Evolutionary conservation across 2,888 invertebrate genomes (phyloP).

Genomic region (Carabus problematicus): DNA sequence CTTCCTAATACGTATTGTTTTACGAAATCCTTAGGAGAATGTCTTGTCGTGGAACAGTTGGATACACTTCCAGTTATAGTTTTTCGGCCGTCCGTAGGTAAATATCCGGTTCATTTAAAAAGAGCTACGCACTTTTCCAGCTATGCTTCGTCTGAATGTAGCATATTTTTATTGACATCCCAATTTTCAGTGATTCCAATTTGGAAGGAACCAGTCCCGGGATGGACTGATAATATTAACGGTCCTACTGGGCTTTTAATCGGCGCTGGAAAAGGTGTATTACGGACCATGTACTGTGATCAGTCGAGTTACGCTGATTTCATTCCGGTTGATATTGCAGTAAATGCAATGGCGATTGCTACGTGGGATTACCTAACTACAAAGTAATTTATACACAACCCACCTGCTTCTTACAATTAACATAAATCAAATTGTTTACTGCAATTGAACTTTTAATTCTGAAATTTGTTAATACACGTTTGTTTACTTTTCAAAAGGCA

Average conservation of each 20-base stretch:
- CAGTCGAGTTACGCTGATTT: conserved; percentile 80
- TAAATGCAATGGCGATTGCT: conserved; percentile 74
- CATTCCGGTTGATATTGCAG: conserved; percentile 81
- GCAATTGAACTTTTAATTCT: conserved; percentile 18
- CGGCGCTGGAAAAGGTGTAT: conserved; percentile 86
- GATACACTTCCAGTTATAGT: conserved; percentile 79
- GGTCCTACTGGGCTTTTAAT: conserved; percentile 88
- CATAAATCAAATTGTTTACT: conserved; percentile 16
- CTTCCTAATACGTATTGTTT: conserved; percentile 93
- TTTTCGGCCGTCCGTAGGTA: conserved; percentile 84
- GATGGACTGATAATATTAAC: conserved; percentile 94
- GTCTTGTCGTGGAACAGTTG: conserved; percentile 80
- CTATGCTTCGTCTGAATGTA: no score
- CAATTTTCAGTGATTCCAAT: conserved; percentile 76
- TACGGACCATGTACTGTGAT: conserved; percentile 88
- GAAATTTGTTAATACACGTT: not conserved
- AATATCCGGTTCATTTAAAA: conserved; percentile 47
- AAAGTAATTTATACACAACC: conserved; percentile 60
- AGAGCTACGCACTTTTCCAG: no score
- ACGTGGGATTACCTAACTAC: conserved; percentile 71
- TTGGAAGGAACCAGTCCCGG: conserved; percentile 83
- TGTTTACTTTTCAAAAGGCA: conserved; percentile 55
- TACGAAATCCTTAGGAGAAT: conserved; percentile 91
- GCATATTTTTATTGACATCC: conserved; percentile 9
- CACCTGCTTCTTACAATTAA: conserved; percentile 5